A percentile compares a stretch with the other conserved stretches of the same genome.
Evolutionary conservation across 2,888 invertebrate species (phyloP).

Genomic region (Acrocyrtus sp.): DNA sequence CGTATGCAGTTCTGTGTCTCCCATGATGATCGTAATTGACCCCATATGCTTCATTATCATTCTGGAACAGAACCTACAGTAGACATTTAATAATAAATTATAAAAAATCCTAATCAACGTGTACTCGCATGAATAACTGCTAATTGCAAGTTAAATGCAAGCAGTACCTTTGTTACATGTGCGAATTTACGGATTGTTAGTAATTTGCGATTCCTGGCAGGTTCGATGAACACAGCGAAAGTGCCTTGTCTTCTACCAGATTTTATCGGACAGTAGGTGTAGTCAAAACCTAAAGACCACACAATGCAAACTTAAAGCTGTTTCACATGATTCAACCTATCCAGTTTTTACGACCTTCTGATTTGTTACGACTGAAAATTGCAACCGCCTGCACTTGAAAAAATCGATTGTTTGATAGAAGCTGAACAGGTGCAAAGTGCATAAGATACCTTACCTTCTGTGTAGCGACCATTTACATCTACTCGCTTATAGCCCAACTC

Average conservation of each 20-base stretch:
- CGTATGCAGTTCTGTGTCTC: constrained; percentile 23
- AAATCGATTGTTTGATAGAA: too few relatives aligned
- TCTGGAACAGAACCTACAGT: constrained; percentile 27
- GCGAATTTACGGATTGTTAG: constrained; percentile 58
- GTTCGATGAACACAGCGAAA: constrained; percentile 50
- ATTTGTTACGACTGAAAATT: too few relatives aligned
- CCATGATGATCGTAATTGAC: constrained; percentile 55
- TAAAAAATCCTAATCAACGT: not conserved
- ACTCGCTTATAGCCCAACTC: constrained; percentile 55
- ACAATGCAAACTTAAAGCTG: too few relatives aligned
- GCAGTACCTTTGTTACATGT: constrained; percentile 55
- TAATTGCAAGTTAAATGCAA: too few relatives aligned
- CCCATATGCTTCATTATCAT: constrained; percentile 55
- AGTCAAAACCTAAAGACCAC: constrained; percentile 57
- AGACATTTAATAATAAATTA: constrained; percentile 1
- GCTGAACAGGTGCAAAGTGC: too few relatives aligned
- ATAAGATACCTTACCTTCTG: too few relatives aligned
- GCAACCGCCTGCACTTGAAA: too few relatives aligned
- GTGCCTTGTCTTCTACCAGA: constrained; percentile 51
- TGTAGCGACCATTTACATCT: constrained; percentile 59
- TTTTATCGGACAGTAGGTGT: constrained; percentile 46
- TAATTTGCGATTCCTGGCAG: constrained; percentile 34
- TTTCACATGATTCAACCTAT: too few relatives aligned
- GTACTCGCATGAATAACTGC: not conserved
- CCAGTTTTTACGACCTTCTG: too few relatives aligned